Evolutionary conservation across 2,888 invertebrate genomes (phyloP), one percentile per base, ranked within the genome.

Genomic region (Sisyra terminalis): DNA sequence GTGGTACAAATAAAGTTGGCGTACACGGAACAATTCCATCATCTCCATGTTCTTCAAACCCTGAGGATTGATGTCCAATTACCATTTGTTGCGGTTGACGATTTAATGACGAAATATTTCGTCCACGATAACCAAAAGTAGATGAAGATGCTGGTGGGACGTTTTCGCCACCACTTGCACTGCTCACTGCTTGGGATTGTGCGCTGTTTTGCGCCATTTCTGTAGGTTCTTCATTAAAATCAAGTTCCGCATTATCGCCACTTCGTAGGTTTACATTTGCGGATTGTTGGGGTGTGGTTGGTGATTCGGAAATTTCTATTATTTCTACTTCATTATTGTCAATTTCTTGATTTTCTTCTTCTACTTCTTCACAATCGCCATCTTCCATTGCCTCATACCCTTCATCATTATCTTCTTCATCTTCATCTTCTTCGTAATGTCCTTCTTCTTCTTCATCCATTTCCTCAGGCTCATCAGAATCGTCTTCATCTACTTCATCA

Each of bases 21-120:
- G 90, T 89, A 45, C 88, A 84, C 11, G 92, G 90, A 29, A 92
- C 89, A 50, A 89, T 89, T 53, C 64, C 58, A 50, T 82, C 82
- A 55, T 80, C 82, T 9, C 41, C 41, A 3, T 32, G 18, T 18
- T 73, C 73, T 50, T 79, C 79, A 46, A 70, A 69, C 29, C 70
- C 66, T n/a, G 39, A n/a, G n/a, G n/a, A 8, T 17, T 39, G 39
- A 17, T 37, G 37, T 2, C 37, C 37, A 11, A 37, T 18, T 49
- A 69, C 50, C 32, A 70, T 54, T 45, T 70, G 57, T 46, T 66
- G 69, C 44, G 64, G 64, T 45, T 61, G 67, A 30, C 70, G 58
- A 18, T 66, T 64, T 51, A 72, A 59, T 0, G 70, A 70, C 13
- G 69, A 64, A 31, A 70, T 62, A 9, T 66, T 63, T 43, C 69